Evolutionary conservation across 2,113 vertebrate species (phyloP).

Genomic region (Dipodomys spectabilis): DNA sequence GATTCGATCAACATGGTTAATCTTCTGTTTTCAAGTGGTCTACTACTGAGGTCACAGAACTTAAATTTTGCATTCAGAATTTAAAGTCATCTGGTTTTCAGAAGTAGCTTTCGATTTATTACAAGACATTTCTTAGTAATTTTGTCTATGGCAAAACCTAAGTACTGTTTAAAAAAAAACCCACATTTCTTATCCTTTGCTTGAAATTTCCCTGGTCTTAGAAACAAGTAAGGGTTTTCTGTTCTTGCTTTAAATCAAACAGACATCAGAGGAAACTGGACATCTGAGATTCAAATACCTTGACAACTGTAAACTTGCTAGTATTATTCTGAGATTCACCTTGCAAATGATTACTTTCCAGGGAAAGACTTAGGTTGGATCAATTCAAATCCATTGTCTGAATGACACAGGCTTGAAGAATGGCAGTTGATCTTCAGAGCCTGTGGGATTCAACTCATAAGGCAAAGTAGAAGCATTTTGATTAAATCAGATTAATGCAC

Average conservation of each 20-base stretch:
- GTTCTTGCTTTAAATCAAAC: not conserved
- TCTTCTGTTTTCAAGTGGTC: not conserved
- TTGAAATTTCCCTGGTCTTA: not conserved
- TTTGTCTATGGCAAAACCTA: not conserved
- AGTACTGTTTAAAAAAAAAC: not conserved
- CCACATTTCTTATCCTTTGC: not conserved
- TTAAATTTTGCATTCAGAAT: not conserved
- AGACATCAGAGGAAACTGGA: not conserved
- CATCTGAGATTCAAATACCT: not conserved
- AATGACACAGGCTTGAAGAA: not conserved
- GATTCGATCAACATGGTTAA: not conserved
- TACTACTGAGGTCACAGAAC: not conserved
- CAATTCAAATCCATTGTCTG: not conserved
- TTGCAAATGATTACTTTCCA: not conserved
- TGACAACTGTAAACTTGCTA: not conserved
- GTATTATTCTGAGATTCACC: not conserved
- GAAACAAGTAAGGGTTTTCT: not conserved
- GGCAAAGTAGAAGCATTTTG: not conserved
- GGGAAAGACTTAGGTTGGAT: not conserved
- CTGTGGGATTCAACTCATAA: not conserved
- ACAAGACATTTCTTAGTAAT: not conserved
- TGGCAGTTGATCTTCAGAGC: not conserved
- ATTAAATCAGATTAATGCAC: not conserved
- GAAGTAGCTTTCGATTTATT: constrained; percentile 4
- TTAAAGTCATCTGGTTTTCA: not conserved